Percentiles rank a stretch among this genome's conserved stretches.
Conservation (phyloP, 1,140 invertebrate species). For the Drosophila malerkotliana region DNA sequence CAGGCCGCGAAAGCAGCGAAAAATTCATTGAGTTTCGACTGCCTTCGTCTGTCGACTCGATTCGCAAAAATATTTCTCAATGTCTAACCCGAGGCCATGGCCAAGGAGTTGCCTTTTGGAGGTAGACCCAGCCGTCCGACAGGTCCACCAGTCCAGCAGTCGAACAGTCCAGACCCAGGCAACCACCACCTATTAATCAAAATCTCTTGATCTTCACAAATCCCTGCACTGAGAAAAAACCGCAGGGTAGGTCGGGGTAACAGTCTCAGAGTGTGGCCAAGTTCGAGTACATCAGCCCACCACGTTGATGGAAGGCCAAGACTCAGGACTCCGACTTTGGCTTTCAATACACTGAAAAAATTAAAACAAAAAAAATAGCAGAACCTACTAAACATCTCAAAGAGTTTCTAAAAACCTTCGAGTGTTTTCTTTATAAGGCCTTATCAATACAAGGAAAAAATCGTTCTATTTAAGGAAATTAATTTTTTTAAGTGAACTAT, state of each 20-base stretch:
- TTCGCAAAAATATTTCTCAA: slow-evolving; percentile 80
- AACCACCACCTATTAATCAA: slow-evolving; percentile 79
- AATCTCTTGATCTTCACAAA: slow-evolving; percentile 78
- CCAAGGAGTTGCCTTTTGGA: slow-evolving; percentile 24
- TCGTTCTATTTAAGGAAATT: too few species aligned
- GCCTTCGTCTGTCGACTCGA: slow-evolving; percentile 70
- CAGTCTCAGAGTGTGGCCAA: slow-evolving; percentile 55
- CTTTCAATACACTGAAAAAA: slow-evolving; percentile 21
- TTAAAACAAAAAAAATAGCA: not conserved
- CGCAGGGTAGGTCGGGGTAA: not conserved
- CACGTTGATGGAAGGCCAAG: slow-evolving; percentile 69
- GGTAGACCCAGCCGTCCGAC: slow-evolving; percentile 2
- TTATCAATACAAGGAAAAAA: too few species aligned
- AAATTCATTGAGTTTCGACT: slow-evolving; percentile 71
- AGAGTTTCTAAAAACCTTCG: too few species aligned
- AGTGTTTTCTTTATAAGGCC: too few species aligned
- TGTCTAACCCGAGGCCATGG: slow-evolving; percentile 68
- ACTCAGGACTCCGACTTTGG: slow-evolving; percentile 20
- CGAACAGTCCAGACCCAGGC: slow-evolving; percentile 23
- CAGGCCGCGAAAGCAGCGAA: slow-evolving; percentile 5
- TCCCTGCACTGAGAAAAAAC: slow-evolving; percentile 66
- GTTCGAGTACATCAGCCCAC: slow-evolving; percentile 65
- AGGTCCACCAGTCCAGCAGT: not conserved
- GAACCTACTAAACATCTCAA: too few species aligned
- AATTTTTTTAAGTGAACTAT: slow-evolving; percentile 5